Evolutionary conservation across 2,797 vertebrate species (phyloP).

Genomic region (Nannoperca australis): DNA sequence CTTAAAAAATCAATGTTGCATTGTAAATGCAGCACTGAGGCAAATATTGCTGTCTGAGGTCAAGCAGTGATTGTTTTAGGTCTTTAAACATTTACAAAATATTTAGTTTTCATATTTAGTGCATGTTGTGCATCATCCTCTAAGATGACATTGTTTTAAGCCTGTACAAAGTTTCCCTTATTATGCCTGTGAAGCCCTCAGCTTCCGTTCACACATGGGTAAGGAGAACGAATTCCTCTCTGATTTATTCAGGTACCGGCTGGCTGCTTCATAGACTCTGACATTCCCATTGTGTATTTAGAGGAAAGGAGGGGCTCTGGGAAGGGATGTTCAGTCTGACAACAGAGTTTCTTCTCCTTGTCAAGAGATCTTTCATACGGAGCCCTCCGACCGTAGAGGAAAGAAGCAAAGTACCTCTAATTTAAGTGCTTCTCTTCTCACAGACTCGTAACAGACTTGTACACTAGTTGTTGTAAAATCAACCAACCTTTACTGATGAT

Average conservation of each 20-base stretch:
- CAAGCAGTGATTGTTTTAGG: neutral
- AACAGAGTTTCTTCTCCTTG: conserved; percentile 66
- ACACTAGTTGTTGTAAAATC: neutral
- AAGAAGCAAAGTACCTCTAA: conserved; percentile 66
- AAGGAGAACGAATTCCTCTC: conserved; percentile 55
- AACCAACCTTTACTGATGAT: neutral
- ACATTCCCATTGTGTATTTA: conserved; percentile 82
- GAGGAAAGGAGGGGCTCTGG: conserved; percentile 42
- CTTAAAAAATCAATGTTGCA: neutral
- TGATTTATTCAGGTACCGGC: conserved; percentile 80
- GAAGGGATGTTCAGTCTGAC: conserved; percentile 69
- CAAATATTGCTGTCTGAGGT: neutral
- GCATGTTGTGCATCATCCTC: conserved; percentile 7
- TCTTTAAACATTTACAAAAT: conserved; percentile 3
- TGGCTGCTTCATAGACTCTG: conserved; percentile 78
- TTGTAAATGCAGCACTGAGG: neutral
- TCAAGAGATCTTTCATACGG: conserved; percentile 73
- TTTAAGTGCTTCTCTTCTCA: conserved; percentile 58
- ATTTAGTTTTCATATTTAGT: conserved; percentile 22
- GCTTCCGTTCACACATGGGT: conserved; percentile 62
- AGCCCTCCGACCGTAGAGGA: conserved; percentile 62
- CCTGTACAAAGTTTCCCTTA: conserved; percentile 40
- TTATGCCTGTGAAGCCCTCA: conserved; percentile 47
- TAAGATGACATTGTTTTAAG: conserved; percentile 35
- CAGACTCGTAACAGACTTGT: conserved; percentile 12